Evolutionary conservation across 2,113 vertebrate genomes (phyloP), one percentile per base, ranked within the genome.

Genomic region (Enhydra lutris): DNA sequence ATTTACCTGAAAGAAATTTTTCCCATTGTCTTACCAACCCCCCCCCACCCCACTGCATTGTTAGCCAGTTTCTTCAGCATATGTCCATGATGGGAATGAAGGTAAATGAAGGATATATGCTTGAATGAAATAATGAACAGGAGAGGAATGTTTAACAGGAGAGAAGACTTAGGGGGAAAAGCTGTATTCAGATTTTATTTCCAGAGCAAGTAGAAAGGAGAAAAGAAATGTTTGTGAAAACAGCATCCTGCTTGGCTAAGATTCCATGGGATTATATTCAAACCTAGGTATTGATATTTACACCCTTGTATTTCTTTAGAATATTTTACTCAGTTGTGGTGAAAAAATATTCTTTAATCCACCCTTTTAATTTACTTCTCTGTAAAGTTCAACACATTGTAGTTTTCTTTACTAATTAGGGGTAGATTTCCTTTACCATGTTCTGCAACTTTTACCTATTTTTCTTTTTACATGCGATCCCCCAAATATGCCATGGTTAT

Each of bases 151-250:
- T 89, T 84, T 83, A 96, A 52, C 34, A 82, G 59, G 10, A 63
- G 20, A 82, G 24, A 84, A 76, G 36, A 42, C 45, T 18, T 78
- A 21, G 3, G 26, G 1, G 39, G 23, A 31, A 80, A 82, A 83
- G 88, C 5, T 80, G 4, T 45, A 63, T 55, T 85, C 82, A 80
- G 14, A 78, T 84, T 93, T 92, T 82, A 94, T 88, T 94, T 81
- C 23, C 13, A 65, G 65, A 91, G 39, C 17, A 88, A 89, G 42
- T 0, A 11, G 11, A 96, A 95, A 84, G 34, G n/a, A 94, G 12
- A 85, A 90, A 89, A 84, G 21, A 78, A 39, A 83, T 85, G n/a
- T 81, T 85, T 95, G 15, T 76, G 71, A 81, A 91, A 80, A 88
- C 47, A 88, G 12, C 11, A 69, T 95, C 17, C 21, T 45, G 15